Base-by-base conservation (phyloP, 2,888 invertebrate genomes). In the Eremobia ochroleuca region DNA sequence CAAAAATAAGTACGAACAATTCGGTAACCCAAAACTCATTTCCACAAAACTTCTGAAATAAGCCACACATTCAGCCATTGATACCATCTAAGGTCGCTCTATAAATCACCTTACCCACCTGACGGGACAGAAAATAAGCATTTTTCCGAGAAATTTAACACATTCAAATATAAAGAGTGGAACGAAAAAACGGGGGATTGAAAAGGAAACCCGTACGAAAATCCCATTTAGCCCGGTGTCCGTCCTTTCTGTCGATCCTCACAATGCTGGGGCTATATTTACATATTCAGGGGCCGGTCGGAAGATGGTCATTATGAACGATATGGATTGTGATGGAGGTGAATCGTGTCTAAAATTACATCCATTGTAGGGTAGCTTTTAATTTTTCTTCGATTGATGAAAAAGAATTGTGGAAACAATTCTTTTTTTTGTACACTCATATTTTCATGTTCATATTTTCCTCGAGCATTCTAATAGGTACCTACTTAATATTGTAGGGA, bases 91-190 rank as follows among this genome's bases (percentile, higher is more conserved):
- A 85, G 87, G 87, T 85, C 87, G 85, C 77, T 85, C 83, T 86
- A 92, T 91, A 91, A 91, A 91, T 91, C 91, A 91, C 88, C 92
- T 92, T 91, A 91, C 92, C 89, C 88, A 91, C 88, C 92, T 92
- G 92, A 91, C 93, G 90, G 90, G 81, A 91, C 90, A 91, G 92
- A 93, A 93, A 95, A 94, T 94, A 93, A 91, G 93, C 92, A 94
- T 94, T 94, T 92, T 96, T 95, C 95, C 96, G 92, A 93, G 90
- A 95, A 96, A 96, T 96, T 96, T 95, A 96, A 96, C 96, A 93
- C 95, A 94, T 95, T 94, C 93, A 92, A 90, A 93, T 83, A 87
- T 77, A 88, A 84, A 88, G 84, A 83, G 84, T 64, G 76, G 71
- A 88, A 88, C 82, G 76, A 83, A 88, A 88, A 86, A 86, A 79